Evolutionary conservation across 2,888 invertebrate genomes (phyloP).

Genomic region (Stenodema calcarata): DNA sequence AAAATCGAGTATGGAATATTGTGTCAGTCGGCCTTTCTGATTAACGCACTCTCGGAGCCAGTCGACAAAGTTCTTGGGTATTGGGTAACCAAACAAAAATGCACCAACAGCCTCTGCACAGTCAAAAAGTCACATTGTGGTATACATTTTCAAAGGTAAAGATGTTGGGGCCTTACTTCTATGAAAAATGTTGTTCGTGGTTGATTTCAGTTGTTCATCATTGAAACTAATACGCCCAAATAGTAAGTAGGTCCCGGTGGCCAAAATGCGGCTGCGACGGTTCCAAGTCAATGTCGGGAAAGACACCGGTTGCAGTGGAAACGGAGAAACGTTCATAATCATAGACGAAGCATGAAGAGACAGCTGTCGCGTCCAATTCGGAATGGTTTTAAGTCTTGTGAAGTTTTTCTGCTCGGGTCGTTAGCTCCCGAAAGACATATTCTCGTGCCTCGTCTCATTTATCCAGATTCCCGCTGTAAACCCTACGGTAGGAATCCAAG

Average conservation of each 20-base stretch:
- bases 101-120: too few relatives aligned
- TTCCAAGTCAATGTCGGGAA: too few relatives aligned
- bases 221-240: background rate
- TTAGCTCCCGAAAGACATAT: background rate
- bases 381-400: background rate
- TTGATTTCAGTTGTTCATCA: background rate
- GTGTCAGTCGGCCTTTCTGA: too few relatives aligned
- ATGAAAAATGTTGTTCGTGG: background rate
- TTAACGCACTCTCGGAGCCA: too few relatives aligned
- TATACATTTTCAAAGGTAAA: too few relatives aligned
- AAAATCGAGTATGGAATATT: too few relatives aligned
- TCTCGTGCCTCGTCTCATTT: background rate
- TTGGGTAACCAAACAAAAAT: too few relatives aligned
- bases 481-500: background rate
- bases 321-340: background rate
- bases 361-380: background rate
- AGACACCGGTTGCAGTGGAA: background rate
- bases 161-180: too few relatives aligned
- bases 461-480: background rate
- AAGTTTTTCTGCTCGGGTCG: background rate
- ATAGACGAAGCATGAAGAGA: background rate
- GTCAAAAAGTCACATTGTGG: too few relatives aligned
- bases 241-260: too few relatives aligned
- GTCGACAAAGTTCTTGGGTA: too few relatives aligned
- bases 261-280: too few relatives aligned